These are phyloP conservation scores for Hypomecis punctinalis DNA, from an alignment of 2,888 invertebrate species.

Conservation along the genomic window DNA sequence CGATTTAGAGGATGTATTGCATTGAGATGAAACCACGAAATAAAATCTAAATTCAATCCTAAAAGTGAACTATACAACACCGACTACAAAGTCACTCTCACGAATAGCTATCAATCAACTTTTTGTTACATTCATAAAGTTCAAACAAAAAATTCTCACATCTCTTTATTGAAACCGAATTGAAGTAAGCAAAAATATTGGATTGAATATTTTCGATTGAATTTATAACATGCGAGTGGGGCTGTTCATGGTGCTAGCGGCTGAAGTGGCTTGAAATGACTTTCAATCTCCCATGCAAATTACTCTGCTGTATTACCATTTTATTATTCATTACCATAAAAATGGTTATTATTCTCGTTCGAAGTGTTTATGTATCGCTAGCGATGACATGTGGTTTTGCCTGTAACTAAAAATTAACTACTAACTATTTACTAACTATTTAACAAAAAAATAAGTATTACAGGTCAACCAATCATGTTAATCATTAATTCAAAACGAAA, in stretches of 20 bases:
- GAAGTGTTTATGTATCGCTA: background rate
- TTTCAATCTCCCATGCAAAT: slow-evolving; percentile 33
- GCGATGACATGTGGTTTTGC: no score
- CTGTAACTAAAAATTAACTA: no score
- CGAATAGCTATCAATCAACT: background rate
- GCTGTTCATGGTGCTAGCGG: slow-evolving; percentile 25
- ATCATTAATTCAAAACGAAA: no score
- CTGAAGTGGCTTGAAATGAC: slow-evolving; percentile 32
- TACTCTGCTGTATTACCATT: slow-evolving; percentile 27
- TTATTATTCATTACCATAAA: slow-evolving; percentile 29
- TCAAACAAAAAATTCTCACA: background rate
- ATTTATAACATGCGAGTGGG: slow-evolving; percentile 24
- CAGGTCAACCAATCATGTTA: no score
- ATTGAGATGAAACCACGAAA: no score
- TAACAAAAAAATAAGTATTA: no score
- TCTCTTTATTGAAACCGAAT: background rate
- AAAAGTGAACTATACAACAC: no score
- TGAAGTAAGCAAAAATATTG: background rate
- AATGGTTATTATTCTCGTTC: slow-evolving; percentile 17
- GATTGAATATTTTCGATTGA: slow-evolving; percentile 13
- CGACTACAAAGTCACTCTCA: no score
- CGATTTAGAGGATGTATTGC: no score
- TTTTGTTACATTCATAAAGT: no score
- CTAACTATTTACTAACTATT: no score
- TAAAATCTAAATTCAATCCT: no score